phyloP scores from a whole-genome alignment of 2,888 invertebrate species.

The Drosophila fulvimacula region DNA sequence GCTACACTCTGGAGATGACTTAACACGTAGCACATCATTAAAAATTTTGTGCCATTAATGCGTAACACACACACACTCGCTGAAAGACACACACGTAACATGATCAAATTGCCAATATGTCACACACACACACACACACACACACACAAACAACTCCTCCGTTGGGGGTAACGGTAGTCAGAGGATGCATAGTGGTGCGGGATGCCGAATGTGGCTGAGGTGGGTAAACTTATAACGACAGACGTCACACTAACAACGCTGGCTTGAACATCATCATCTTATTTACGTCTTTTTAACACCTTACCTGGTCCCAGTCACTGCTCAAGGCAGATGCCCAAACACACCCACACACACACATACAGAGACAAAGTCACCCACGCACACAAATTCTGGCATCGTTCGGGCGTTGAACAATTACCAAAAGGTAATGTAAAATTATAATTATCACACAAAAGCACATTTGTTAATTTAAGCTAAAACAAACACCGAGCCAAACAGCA shows the following conservation, averaged over 20 bases:
- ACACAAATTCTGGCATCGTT: constrained; percentile 41
- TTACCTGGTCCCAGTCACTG: constrained; percentile 42
- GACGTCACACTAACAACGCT: constrained; percentile 43
- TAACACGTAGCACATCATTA: constrained; percentile 81
- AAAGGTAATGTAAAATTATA: constrained; percentile 84
- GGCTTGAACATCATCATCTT: constrained; percentile 70
- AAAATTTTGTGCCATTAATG: constrained; percentile 80
- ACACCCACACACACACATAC: constrained; percentile 10
- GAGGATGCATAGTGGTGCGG: background rate
- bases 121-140: constrained; percentile 65
- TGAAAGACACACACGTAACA: constrained; percentile 40
- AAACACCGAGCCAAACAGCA: constrained; percentile 60
- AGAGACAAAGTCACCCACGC: constrained; percentile 10
- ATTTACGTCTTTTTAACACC: constrained; percentile 79
- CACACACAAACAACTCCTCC: constrained; percentile 44
- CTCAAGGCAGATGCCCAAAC: constrained; percentile 29
- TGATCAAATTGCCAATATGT: constrained; percentile 81
- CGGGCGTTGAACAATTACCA: constrained; percentile 82
- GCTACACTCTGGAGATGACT: constrained; percentile 80
- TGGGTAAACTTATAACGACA: constrained; percentile 68
- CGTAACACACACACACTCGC: constrained; percentile 57
- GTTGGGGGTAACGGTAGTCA: constrained; percentile 12
- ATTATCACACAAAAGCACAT: constrained; percentile 82
- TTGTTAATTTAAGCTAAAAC: constrained; percentile 83
- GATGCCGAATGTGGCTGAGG: background rate